phyloP scores from a whole-genome alignment of 2,888 invertebrate species.

The Limenitis camilla region DNA sequence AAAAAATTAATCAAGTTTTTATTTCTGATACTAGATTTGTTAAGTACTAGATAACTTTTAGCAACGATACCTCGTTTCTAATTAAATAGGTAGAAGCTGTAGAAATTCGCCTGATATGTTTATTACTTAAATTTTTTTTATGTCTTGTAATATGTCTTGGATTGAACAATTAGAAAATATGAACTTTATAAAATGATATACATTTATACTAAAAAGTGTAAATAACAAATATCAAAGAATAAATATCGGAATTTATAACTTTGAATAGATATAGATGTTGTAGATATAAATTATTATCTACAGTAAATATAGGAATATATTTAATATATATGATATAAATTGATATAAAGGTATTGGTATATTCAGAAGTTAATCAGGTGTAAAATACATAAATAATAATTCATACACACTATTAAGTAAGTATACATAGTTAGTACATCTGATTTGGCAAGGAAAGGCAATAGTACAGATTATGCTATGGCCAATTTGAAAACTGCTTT shows the following conservation, averaged over 20 bases:
- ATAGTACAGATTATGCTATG: too few relatives aligned
- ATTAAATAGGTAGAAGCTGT: constrained; percentile 19
- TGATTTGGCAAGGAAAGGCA: constrained; percentile 1
- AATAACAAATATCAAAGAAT: constrained; percentile 8
- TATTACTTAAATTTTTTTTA: constrained; percentile 19
- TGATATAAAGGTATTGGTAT: too few relatives aligned
- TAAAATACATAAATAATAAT: too few relatives aligned
- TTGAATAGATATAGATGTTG: constrained; percentile 1
- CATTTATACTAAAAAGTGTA: constrained; percentile 6
- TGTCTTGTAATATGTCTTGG: background rate
- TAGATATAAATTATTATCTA: constrained; percentile 4
- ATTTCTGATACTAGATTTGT: background rate
- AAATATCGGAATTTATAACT: background rate
- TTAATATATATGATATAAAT: too few relatives aligned
- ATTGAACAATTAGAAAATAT: constrained; percentile 5
- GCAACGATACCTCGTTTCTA: background rate
- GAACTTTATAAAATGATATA: background rate
- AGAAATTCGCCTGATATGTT: constrained; percentile 47
- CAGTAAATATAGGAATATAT: constrained; percentile 10
- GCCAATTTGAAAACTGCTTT: too few relatives aligned
- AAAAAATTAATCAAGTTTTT: constrained; percentile 16
- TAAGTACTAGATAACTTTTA: background rate
- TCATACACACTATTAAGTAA: too few relatives aligned
- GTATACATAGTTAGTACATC: too few relatives aligned
- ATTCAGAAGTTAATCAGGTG: background rate